phyloP scores from a whole-genome alignment of 1,140 invertebrate species.

The Bombus consobrinus region DNA sequence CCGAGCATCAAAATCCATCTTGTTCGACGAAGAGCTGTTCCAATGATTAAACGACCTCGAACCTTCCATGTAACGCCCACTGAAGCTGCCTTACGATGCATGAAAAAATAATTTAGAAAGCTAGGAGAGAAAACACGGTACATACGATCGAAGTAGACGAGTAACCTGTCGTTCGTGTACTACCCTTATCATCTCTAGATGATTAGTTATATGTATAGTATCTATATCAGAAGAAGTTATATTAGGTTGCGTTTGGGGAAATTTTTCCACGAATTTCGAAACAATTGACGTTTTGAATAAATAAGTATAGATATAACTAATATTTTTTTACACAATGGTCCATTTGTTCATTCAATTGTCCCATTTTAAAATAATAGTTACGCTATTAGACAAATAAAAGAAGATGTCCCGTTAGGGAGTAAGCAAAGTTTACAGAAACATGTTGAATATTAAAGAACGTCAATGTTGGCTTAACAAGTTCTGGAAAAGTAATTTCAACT shows the following conservation, averaged over 20 bases:
- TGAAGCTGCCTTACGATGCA: neutral
- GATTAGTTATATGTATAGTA: neutral
- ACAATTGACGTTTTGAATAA: neutral
- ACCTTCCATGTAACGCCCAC: neutral
- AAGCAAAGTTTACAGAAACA: slow-evolving; percentile 6
- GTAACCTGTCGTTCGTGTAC: neutral
- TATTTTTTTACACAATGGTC: no score
- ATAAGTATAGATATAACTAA: neutral
- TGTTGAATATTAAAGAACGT: slow-evolving; percentile 11
- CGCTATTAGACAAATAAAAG: neutral
- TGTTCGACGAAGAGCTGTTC: slow-evolving; percentile 20
- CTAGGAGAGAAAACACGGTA: neutral
- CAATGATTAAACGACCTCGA: slow-evolving; percentile 25
- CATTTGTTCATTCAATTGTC: neutral
- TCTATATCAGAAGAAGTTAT: neutral
- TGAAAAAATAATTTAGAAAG: slow-evolving; percentile 20
- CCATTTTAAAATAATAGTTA: neutral
- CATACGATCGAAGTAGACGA: neutral
- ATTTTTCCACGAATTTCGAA: neutral
- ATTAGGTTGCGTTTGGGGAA: neutral
- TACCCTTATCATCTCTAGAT: neutral
- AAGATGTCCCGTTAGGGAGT: neutral
- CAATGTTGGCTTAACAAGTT: neutral
- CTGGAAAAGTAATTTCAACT: slow-evolving; percentile 10
- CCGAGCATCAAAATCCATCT: neutral